phyloP scores from a whole-genome alignment of 2,797 vertebrate species.

The Chaetodon trifasciatus region DNA sequence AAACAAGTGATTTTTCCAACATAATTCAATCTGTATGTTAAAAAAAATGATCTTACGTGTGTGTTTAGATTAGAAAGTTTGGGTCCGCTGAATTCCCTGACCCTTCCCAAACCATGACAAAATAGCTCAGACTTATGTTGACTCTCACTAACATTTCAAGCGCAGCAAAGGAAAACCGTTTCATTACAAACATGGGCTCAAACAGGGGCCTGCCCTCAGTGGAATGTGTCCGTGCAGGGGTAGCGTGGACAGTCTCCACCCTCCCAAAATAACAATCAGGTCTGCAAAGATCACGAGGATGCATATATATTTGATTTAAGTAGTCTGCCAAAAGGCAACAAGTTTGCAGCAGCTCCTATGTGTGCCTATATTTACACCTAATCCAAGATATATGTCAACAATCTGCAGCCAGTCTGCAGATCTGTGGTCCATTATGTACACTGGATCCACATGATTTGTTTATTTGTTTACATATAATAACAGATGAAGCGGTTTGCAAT shows the following conservation, averaged over 20 bases:
- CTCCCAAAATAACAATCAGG: not conserved
- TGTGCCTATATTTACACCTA: too few species aligned
- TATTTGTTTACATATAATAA: constrained; percentile 1
- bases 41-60: not conserved
- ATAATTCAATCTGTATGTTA: not conserved
- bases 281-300: not conserved
- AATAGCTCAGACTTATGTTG: not conserved
- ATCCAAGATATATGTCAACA: not conserved
- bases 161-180: not conserved
- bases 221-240: not conserved
- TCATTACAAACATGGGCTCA: not conserved
- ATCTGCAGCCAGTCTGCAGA: not conserved
- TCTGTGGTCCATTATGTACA: not conserved
- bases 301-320: too few species aligned
- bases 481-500: constrained; percentile 13
- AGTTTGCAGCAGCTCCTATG: too few species aligned
- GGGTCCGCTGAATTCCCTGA: not conserved
- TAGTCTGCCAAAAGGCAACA: too few species aligned
- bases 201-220: not conserved
- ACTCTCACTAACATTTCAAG: not conserved
- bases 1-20: not conserved
- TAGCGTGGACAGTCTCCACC: not conserved
- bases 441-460: constrained; percentile 5
- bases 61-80: not conserved
- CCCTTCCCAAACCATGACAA: too few species aligned